Evolutionary conservation across 2,797 vertebrate genomes (phyloP), one percentile per base, ranked within the genome.

Genomic region (Spinibarbus caldwelli): DNA sequence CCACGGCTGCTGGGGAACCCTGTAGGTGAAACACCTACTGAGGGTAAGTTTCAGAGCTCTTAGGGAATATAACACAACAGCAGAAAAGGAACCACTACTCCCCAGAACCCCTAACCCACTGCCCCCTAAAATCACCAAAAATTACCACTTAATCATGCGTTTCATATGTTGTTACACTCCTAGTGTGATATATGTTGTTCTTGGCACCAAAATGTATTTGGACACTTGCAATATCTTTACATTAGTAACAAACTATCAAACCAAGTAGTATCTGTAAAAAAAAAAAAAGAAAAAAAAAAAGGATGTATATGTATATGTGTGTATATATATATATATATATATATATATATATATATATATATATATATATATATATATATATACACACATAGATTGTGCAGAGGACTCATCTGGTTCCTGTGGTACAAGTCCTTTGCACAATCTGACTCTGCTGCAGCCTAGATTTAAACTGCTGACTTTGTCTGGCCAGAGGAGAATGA

Each of bases 11-110:
- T 83, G 90, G 91, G 76, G 83, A 93, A 89, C 90, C 91, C 92
- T 93, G 92, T 88, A 87, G 91, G 91, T 93, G 88, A 94, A 91
- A 93, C 90, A 91, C 92, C 92, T 92, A 91, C 92, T 87, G 80
- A 89, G 91, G 90, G 89, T 93, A 88, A 94, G 90, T 90, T 89
- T 90, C 87, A 88, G 85, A 86, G 90, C 76, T 83, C 89, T 91
- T 85, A 81, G 91, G 80, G 54, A 91, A 89, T 82, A 90, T 78
- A 89, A 90, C 82, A 84, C 71, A 90, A 83, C 82, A 86, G 57
- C 85, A 86, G 77, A 84, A 87, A 73, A 85, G 83, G 86, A 82
- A 85, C 83, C 83, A 85, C 73, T 59, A 49, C 52, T 71, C 66
- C 77, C 80, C 36, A 54, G 26, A 82, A 34, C 45, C 77, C 82